A percentile compares a stretch with the other conserved stretches of the same genome.
phyloP scores from a whole-genome alignment of 2,113 vertebrate genomes.

The Ploceus nigricollis region DNA sequence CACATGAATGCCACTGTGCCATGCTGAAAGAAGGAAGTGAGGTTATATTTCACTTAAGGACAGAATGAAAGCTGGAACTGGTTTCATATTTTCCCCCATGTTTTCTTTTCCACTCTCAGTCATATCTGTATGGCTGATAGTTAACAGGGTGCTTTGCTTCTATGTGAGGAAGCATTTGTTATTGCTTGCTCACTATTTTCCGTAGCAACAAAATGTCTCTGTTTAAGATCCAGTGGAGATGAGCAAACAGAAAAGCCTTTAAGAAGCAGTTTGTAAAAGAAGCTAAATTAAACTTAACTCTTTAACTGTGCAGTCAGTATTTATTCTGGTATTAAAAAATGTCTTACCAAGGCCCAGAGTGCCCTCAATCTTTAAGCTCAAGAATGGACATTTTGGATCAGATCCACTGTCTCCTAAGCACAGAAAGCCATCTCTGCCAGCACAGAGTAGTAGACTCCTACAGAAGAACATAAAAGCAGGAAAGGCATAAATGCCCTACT shows the following conservation, averaged over 20 bases:
- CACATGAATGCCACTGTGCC: background rate
- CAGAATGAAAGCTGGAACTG: background rate
- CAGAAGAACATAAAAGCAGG: background rate
- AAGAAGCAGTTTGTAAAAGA: background rate
- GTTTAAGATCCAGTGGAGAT: constrained; percentile 42
- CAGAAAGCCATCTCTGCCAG: background rate
- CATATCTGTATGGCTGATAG: constrained; percentile 14
- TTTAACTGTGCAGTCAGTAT: background rate
- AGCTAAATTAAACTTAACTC: constrained; percentile 7
- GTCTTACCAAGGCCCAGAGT: background rate
- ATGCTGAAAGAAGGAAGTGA: background rate
- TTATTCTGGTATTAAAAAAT: background rate
- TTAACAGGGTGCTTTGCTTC: constrained; percentile 24
- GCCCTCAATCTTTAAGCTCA: background rate
- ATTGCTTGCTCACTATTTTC: constrained; percentile 22
- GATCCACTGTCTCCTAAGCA: background rate
- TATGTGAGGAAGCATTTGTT: constrained; percentile 27
- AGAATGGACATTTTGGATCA: background rate
- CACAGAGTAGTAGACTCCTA: background rate
- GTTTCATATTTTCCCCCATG: background rate
- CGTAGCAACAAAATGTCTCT: constrained; percentile 51
- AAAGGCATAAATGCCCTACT: background rate
- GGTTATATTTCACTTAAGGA: background rate
- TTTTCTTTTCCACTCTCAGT: constrained; percentile 29
- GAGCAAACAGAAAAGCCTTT: constrained; percentile 48